These are phyloP conservation scores for Nipponia nippon DNA, from an alignment of 2,113 vertebrate genomes.

Conservation along the genomic window DNA sequence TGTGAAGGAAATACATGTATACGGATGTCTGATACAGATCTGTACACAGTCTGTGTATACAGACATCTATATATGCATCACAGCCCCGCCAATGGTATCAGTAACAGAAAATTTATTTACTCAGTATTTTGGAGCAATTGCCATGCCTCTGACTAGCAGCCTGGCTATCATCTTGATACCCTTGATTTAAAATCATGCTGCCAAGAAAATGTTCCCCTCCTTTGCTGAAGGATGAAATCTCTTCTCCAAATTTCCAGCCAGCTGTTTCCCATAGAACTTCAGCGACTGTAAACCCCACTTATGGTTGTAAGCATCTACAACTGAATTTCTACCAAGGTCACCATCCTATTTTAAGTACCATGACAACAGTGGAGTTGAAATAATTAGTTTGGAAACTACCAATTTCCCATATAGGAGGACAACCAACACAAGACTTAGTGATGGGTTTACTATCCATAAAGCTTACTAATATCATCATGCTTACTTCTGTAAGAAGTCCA, in stretches of 20 bases:
- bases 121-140: background rate
- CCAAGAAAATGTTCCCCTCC: background rate
- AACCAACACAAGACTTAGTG: background rate
- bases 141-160: background rate
- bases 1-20: background rate
- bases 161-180: background rate
- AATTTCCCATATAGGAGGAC: background rate
- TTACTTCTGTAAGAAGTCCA: background rate
- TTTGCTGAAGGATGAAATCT: background rate
- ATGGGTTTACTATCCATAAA: background rate
- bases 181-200: background rate
- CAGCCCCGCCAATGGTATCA: background rate
- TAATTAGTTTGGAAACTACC: background rate
- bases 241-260: background rate
- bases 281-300: background rate
- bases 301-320: background rate
- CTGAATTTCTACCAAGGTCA: background rate
- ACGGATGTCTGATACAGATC: too few relatives aligned
- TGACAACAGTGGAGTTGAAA: background rate
- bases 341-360: background rate
- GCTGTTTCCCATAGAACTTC: background rate
- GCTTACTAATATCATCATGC: background rate
- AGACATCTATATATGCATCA: background rate
- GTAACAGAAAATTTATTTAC: background rate
- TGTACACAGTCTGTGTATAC: too few relatives aligned